Percentiles rank a stretch among this genome's conserved stretches.
Evolutionary conservation across 2,888 invertebrate species (phyloP).

Genomic region (Liposcelis brunnea): DNA sequence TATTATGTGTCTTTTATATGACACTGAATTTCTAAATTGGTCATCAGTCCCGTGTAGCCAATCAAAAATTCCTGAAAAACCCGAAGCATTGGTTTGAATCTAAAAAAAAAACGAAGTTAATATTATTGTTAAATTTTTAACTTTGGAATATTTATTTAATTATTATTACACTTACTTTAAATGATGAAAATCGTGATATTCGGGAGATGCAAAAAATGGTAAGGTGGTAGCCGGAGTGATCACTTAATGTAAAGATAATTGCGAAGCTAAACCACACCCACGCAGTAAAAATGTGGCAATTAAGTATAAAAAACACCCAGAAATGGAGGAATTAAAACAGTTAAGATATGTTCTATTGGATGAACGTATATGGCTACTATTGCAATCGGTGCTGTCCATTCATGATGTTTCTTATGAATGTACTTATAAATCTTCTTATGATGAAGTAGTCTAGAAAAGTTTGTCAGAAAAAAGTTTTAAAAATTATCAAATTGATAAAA

Average conservation of each 20-base stretch:
- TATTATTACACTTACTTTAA: slow-evolving; percentile 45
- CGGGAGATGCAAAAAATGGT: slow-evolving; percentile 69
- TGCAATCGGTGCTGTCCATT: slow-evolving; percentile 75
- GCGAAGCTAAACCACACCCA: slow-evolving; percentile 67
- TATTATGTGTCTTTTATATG: slow-evolving; percentile 53
- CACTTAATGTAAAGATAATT: slow-evolving; percentile 56
- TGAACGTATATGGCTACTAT: slow-evolving; percentile 65
- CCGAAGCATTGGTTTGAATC: slow-evolving; percentile 75
- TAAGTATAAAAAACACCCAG: slow-evolving; percentile 54
- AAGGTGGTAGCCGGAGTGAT: slow-evolving; percentile 75
- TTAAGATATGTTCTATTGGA: slow-evolving; percentile 57
- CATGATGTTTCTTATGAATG: no score
- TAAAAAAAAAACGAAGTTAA: slow-evolving; percentile 24
- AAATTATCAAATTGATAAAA: no score
- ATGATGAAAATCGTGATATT: slow-evolving; percentile 78
- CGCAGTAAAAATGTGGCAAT: slow-evolving; percentile 56
- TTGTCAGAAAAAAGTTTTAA: no score
- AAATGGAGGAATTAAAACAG: slow-evolving; percentile 58
- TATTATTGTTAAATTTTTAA: no score
- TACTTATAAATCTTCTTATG: slow-evolving; percentile 55
- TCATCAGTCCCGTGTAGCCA: slow-evolving; percentile 68
- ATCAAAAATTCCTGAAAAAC: slow-evolving; percentile 62
- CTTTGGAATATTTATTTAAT: no score
- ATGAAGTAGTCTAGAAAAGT: slow-evolving; percentile 49
- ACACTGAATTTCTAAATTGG: slow-evolving; percentile 51